phyloP scores from a whole-genome alignment of 2,113 vertebrate species.

The Pyxicephalus adspersus region DNA sequence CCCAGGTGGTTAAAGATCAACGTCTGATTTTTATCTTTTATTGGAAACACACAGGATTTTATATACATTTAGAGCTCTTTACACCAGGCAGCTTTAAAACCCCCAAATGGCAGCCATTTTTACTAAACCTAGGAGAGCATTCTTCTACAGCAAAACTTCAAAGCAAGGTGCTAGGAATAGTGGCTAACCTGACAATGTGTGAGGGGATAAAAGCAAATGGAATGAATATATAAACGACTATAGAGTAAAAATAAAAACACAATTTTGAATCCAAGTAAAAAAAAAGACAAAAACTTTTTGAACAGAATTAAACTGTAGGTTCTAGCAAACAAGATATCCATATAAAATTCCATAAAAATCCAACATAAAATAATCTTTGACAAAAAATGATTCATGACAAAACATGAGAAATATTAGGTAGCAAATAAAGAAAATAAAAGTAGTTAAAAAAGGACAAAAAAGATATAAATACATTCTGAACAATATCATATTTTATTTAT shows the following conservation, averaged over 20 bases:
- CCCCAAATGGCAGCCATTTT: neutral
- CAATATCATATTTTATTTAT: no score
- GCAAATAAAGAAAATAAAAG: no score
- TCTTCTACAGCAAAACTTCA: neutral
- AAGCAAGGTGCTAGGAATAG: neutral
- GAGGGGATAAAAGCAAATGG: conserved; percentile 12
- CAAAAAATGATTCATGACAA: no score
- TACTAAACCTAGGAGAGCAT: neutral
- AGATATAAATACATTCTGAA: no score
- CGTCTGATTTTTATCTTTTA: neutral
- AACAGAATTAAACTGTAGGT: neutral
- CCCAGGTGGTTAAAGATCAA: no score
- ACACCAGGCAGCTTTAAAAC: neutral
- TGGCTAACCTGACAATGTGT: conserved; percentile 9
- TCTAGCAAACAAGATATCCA: no score
- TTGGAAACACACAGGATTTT: neutral
- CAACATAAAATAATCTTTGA: no score
- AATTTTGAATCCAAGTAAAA: no score
- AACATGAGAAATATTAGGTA: no score
- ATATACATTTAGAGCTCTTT: neutral
- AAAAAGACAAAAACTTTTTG: neutral
- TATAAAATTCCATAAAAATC: no score
- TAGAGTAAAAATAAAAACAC: neutral
- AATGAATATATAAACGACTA: neutral
- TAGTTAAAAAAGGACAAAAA: no score